Conservation (phyloP, 2,113 vertebrate species). For the Ciconia boyciana region DNA sequence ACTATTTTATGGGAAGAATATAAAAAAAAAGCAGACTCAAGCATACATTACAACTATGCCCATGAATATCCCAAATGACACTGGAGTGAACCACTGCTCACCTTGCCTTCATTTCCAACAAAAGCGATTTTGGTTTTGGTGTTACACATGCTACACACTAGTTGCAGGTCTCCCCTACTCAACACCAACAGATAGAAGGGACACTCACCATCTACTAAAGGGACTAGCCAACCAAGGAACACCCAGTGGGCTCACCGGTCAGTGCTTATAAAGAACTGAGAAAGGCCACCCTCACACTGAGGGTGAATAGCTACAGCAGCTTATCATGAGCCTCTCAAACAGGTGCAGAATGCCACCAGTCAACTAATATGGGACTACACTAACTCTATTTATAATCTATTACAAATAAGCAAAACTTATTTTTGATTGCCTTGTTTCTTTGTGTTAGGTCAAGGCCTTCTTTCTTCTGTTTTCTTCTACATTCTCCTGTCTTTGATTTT, state of each 20-base stretch:
- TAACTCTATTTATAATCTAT: background rate
- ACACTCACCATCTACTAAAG: background rate
- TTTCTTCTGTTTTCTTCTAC: background rate
- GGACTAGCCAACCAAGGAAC: background rate
- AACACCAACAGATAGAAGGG: background rate
- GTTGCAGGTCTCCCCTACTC: background rate
- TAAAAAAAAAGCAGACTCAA: background rate
- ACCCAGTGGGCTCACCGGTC: background rate
- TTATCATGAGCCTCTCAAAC: background rate
- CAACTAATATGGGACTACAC: background rate
- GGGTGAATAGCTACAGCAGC: background rate
- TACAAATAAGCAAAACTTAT: background rate
- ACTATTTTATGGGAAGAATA: background rate
- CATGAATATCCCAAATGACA: background rate
- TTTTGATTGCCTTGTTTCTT: background rate
- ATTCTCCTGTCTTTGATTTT: background rate
- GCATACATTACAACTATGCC: fast-evolving
- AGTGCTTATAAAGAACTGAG: background rate
- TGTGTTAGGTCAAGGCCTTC: background rate
- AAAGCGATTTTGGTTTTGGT: background rate
- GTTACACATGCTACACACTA: background rate
- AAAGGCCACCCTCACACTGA: background rate
- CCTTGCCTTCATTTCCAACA: background rate
- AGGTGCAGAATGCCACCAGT: background rate
- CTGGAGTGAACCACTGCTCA: background rate